Evolutionary conservation across 1,140 invertebrate species (phyloP), one percentile per base, ranked within the genome.

Genomic region (Cydia splendana): DNA sequence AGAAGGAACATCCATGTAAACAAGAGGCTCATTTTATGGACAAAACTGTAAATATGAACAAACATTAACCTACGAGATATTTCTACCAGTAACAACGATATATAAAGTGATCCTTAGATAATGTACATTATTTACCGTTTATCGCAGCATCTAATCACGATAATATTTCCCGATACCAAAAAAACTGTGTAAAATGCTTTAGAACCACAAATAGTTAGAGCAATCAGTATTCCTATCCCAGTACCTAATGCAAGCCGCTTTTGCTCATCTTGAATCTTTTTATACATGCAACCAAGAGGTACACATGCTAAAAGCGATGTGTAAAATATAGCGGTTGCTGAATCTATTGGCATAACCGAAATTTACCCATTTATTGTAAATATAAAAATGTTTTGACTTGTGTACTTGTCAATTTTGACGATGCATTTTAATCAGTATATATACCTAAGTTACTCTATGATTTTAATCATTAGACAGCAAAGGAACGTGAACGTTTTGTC

Each of bases 81-180:
- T 15, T 48, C 4, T 48, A 13, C 10, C 45, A 48, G 12, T 48
- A 48, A 42, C 38, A 38, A 38, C 6, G 34, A 10, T 42, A 42
- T 42, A 42, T 42, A 42, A 42, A 42, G 1, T 10, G 7, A 48
- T 48, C 0, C 45, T 48, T 48, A 48, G 45, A 12, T 48, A 48
- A 48, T 2, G 45, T 4, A 15, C 45, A 12, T 24, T 62, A 78
- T 85, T 85, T 80, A 93, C 90, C 84, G 82, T 80, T 84, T 85
- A 80, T 91, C 85, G 79, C 87, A 87, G 75, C 84, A 88, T 86
- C 90, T 91, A 9, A 93, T 85, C 42, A 91, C 86, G 18, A 93
- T 74, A 12, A 90, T 83, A 78, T 93, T 93, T 6, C 88, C 88
- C 85, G 84, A 89, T 15, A 88, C 85, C 85, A 93, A 81, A 0